These are phyloP conservation scores for Cervus canadensis DNA, from an alignment of 2,113 vertebrate species.

Conservation along the genomic window DNA sequence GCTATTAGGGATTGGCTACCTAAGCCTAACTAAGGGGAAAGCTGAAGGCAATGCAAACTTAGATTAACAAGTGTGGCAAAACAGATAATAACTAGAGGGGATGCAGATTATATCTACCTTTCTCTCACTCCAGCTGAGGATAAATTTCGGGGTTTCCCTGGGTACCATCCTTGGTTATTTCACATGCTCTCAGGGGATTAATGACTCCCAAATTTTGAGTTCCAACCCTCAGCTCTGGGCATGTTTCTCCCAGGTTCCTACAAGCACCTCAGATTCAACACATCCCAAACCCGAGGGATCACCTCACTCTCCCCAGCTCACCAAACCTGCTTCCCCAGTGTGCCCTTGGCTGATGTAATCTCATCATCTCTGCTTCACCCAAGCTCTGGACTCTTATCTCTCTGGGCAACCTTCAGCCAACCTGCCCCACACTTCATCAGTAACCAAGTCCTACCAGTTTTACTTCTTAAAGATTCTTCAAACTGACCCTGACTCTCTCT, in stretches of 20 bases:
- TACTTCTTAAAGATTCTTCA: neutral
- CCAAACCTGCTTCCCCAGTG: neutral
- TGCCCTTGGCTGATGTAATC: neutral
- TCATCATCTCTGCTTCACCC: neutral
- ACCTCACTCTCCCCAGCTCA: rapidly evolving
- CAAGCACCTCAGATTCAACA: neutral
- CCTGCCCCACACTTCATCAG: neutral
- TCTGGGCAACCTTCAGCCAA: neutral
- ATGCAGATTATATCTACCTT: neutral
- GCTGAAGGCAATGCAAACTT: neutral
- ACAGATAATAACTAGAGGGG: neutral
- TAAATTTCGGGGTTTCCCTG: neutral
- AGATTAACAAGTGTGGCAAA: neutral
- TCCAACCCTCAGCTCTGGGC: neutral
- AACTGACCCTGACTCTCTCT: neutral
- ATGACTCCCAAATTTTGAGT: neutral
- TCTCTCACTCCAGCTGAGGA: neutral
- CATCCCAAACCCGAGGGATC: neutral
- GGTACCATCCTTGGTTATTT: neutral
- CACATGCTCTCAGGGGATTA: neutral
- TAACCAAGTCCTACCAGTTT: neutral
- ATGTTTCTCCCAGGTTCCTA: neutral
- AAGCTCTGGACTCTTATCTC: neutral
- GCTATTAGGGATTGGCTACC: neutral
- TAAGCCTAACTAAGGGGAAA: neutral